Percentiles rank a stretch among this genome's conserved stretches.
phyloP scores from a whole-genome alignment of 2,797 vertebrate genomes.

The Centroberyx gerrardi region DNA sequence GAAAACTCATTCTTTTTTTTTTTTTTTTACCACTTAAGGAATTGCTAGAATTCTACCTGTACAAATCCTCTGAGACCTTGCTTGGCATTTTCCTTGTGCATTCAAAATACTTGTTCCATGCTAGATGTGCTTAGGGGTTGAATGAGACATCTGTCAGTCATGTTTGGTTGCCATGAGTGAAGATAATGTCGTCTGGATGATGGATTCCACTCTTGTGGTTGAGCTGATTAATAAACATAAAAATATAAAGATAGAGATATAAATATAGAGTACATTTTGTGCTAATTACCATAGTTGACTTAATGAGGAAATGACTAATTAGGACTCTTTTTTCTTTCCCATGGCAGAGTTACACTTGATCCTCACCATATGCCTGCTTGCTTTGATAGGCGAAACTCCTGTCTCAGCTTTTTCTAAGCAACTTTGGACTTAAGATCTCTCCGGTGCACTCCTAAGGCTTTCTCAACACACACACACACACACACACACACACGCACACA shows the following conservation, averaged over 20 bases:
- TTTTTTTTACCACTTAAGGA: not conserved
- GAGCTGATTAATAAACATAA: not conserved
- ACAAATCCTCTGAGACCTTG: constrained; percentile 17
- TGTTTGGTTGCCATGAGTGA: constrained; percentile 15
- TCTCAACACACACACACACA: constrained; percentile 41
- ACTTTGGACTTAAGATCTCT: constrained; percentile 45
- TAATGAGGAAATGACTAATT: constrained; percentile 14
- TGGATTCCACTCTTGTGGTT: not conserved
- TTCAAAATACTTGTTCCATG: not conserved
- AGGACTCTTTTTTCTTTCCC: constrained; percentile 3
- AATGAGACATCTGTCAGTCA: constrained; percentile 37
- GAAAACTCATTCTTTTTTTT: not conserved
- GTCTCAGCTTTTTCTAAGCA: constrained; percentile 52
- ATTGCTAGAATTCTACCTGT: constrained; percentile 13
- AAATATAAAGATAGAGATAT: not conserved
- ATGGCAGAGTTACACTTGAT: constrained; percentile 35
- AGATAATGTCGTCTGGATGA: not conserved
- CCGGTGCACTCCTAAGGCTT: constrained; percentile 36
- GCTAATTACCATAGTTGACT: constrained; percentile 45
- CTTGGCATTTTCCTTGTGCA: constrained; percentile 18
- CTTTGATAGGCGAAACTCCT: constrained; percentile 48
- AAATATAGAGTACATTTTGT: not conserved
- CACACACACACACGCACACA: constrained; percentile 12
- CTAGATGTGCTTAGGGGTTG: constrained; percentile 8
- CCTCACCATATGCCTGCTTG: constrained; percentile 33